Evolutionary conservation across 2,113 vertebrate species (phyloP), one percentile per base, ranked within the genome.

Genomic region (Mirounga angustirostris): DNA sequence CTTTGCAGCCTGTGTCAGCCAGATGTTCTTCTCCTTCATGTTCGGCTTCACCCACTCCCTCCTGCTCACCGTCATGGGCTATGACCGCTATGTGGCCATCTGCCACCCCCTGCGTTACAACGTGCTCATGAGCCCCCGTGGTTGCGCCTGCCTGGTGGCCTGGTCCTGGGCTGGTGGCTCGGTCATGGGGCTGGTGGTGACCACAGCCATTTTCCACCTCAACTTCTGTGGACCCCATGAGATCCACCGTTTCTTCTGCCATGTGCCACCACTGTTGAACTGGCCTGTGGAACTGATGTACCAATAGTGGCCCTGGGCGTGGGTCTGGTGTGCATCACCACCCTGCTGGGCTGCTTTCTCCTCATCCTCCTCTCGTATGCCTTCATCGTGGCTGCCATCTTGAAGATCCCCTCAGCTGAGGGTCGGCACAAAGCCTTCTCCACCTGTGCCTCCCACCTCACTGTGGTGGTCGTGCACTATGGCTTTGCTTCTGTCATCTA

Each of bases 41-140:
- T 98, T 97, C 4, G 98, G 98, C 43, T 98, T 98, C 91, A 97
- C 98, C 1, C 97, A 98, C 78, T 98, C 98, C 59, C 98, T 98
- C 33, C 96, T 98, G 33, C 97, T 98, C 89, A 98, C 92, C 0
- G 4, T 94, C 93, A 98, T 98, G 98, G 98, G 97, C 89, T 98
- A 98, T 0, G 97, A 98, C 86, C 93, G 96, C 81, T 98, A 97
- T 0, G 67, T 36, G 67, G 67, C 67, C n/a, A 71, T 71, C 67
- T 71, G 67, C 67, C 18, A 36, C 18, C 67, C 67, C 8, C 4
- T 71, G 67, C n/a, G 0, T 18, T 71, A 71, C 21, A 6, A 43
- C 1, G 36, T 74, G 36, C 71, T 74, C 71, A 74, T 74, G 67
- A 71, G 18, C 16, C 67, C 67, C 67, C 7, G 3, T 0, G 67